Evolutionary conservation across 2,113 vertebrate species (phyloP), one percentile per base, ranked within the genome.

Genomic region (Patagioenas fasciata): DNA sequence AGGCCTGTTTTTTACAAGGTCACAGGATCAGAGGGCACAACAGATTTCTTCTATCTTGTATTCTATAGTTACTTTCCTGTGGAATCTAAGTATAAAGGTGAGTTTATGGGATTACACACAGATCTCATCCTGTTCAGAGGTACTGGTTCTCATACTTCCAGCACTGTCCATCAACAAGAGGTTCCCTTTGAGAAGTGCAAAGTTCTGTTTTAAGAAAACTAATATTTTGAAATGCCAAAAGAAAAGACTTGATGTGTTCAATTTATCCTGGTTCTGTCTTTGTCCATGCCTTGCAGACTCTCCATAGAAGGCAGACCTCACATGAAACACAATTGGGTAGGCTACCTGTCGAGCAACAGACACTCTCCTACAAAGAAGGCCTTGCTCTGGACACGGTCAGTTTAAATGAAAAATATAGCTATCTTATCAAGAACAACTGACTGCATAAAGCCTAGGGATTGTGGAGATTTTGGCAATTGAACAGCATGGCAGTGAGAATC

Each of bases 1-100:
- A 64, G 89, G 67, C 80, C 85, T 92, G 83, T 47, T 86, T 97
- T 96, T 86, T 9, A 84, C 83, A 74, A 91, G 88, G 95, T 95
- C 91, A 91, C 36, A 62, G 91, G 94, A 96, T 86, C 92, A 92
- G 80, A 84, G 69, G 91, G 80, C 83, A 94, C 15, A 91, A 47
- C 47, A 86, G 71, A 42, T 60, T 62, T 86, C 72, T 71, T 61
- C 92, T 66, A 92, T 80, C 72, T 86, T 74, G 42, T 64, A 86
- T 64, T 96, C 94, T 86, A 80, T 79, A 96, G 72, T 84, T 96
- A 74, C 67, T 80, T 91, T 97, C 83, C 75, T 16, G 15, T 47
- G 47, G 28, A 93, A 91, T 53, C 25, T n/a, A 57, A 85, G 51
- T 19, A 29, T 51, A 90, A 66, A 95, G 75, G 72, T 91, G 83